Conservation (phyloP, 2,113 vertebrate species). For the Sander vitreus region DNA sequence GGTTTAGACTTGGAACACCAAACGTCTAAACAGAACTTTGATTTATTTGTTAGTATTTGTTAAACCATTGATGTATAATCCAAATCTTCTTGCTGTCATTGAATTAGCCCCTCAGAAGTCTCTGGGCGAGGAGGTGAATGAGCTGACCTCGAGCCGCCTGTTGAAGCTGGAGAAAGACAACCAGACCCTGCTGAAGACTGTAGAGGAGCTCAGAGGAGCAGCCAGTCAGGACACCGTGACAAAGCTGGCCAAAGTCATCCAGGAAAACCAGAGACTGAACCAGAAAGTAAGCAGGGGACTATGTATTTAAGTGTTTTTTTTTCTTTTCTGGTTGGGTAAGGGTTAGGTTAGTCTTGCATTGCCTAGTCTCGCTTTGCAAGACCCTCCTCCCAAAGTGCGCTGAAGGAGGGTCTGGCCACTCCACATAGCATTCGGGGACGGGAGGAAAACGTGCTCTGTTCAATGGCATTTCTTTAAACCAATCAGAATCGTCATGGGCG, state of each 20-base stretch:
- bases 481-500: too few relatives aligned
- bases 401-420: too few relatives aligned
- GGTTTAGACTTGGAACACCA: background rate
- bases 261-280: constrained; percentile 93
- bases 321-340: background rate
- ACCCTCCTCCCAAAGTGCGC: too few relatives aligned
- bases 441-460: too few relatives aligned
- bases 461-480: too few relatives aligned
- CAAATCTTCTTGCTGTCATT: background rate
- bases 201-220: constrained; percentile 90
- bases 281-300: constrained; percentile 86
- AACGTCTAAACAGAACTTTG: background rate
- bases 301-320: background rate
- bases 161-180: constrained; percentile 98
- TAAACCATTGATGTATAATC: background rate
- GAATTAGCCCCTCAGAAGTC: constrained; percentile 92
- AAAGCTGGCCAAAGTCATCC: constrained; percentile 89
- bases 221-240: constrained; percentile 82
- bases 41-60: background rate
- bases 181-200: constrained; percentile 92
- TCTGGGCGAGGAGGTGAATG: constrained; percentile 95
- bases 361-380: too few relatives aligned
- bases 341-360: too few relatives aligned
- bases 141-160: constrained; percentile 94
- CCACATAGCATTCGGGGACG: too few relatives aligned